Percentiles rank a stretch among this genome's conserved stretches.
Evolutionary conservation across 2,888 invertebrate species (phyloP).

Genomic region (Cantharis nigra): DNA sequence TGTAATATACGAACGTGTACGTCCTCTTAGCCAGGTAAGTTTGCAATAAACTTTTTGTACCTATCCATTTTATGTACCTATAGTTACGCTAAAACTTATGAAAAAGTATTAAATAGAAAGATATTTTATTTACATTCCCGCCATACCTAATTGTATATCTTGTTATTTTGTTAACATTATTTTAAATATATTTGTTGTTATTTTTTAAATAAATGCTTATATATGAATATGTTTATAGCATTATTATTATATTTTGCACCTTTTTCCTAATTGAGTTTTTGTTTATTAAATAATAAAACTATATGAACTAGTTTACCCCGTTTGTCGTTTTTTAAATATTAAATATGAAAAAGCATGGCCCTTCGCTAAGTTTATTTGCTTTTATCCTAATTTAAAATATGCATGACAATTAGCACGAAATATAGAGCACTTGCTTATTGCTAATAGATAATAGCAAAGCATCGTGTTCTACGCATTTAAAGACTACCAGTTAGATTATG

Average conservation of each 20-base stretch:
- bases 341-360: conserved; percentile 8
- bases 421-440: conserved; percentile 30
- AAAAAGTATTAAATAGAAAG: conserved; percentile 18
- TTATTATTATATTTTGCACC: conserved; percentile 25
- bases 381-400: background rate
- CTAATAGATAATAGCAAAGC: conserved; percentile 24
- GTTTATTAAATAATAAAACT: conserved; percentile 5
- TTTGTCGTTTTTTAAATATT: background rate
- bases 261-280: background rate
- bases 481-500: conserved; percentile 30
- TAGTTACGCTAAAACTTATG: conserved; percentile 13
- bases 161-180: conserved; percentile 33
- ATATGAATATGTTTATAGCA: conserved; percentile 19
- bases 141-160: conserved; percentile 20
- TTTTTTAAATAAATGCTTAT: conserved; percentile 35
- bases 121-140: conserved; percentile 10
- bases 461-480: conserved; percentile 25
- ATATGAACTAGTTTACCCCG: conserved; percentile 11
- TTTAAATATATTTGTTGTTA: conserved; percentile 35
- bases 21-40: conserved; percentile 88
- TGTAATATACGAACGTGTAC: conserved; percentile 87
- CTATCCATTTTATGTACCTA: conserved; percentile 17
- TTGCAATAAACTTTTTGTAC: conserved; percentile 40
- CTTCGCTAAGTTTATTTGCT: conserved; percentile 9
- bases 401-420: conserved; percentile 28